Percentiles rank a stretch among this genome's conserved stretches.
Conservation (phyloP, 1,140 invertebrate genomes). For the Geopemphigus sp. region DNA sequence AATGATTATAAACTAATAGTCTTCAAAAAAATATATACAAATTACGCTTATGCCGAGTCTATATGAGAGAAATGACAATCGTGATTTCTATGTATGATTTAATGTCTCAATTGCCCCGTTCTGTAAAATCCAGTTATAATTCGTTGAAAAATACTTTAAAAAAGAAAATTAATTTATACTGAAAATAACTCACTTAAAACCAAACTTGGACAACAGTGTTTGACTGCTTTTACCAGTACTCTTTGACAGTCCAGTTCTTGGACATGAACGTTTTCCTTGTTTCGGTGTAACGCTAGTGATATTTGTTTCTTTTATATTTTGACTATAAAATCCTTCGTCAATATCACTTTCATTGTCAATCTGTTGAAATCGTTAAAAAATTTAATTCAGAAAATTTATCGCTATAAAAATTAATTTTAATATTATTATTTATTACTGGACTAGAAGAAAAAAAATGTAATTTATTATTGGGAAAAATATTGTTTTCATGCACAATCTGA, state of each 20-base stretch:
- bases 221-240: not conserved
- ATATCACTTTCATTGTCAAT: constrained; percentile 15
- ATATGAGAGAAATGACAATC: not conserved
- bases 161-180: not conserved
- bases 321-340: constrained; percentile 40
- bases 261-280: constrained; percentile 1
- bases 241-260: constrained; percentile 23
- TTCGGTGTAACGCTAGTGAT: not conserved
- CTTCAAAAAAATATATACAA: too few relatives aligned
- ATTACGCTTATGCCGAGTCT: not conserved
- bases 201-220: constrained; percentile 37
- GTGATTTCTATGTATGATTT: not conserved
- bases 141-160: not conserved
- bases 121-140: not conserved
- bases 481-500: too few relatives aligned
- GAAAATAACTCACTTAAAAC: constrained; percentile 28
- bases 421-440: not conserved
- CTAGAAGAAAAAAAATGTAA: not conserved
- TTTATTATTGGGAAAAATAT: too few relatives aligned
- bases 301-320: not conserved
- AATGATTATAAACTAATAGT: too few relatives aligned
- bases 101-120: constrained; percentile 17
- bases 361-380: not conserved
- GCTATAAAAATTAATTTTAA: too few relatives aligned
- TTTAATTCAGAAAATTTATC: not conserved